Conservation (phyloP, 1,140 invertebrate genomes). For the Druon quercuslanigerum region DNA sequence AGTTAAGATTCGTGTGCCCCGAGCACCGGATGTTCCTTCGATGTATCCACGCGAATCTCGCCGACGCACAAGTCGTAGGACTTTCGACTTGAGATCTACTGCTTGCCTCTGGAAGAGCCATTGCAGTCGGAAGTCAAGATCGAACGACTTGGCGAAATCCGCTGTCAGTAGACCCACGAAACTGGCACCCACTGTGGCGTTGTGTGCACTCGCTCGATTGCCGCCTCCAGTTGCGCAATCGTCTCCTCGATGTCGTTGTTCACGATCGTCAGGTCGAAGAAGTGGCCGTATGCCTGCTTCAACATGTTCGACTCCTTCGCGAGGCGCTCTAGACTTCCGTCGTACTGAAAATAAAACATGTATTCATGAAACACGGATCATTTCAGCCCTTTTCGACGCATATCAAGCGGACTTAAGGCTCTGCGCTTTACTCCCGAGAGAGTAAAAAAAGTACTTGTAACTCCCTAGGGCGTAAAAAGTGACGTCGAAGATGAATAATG, state of each 20-base stretch:
- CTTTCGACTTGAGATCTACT: constrained; percentile 53
- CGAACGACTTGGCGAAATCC: constrained; percentile 68
- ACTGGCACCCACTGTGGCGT: constrained; percentile 97
- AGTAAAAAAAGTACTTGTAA: too few relatives aligned
- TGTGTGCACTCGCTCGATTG: constrained; percentile 92
- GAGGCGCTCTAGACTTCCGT: constrained; percentile 96
- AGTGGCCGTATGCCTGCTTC: constrained; percentile 96
- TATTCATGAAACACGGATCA: too few relatives aligned
- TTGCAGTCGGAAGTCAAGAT: constrained; percentile 66
- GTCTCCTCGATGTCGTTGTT: constrained; percentile 99
- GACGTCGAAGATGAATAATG: too few relatives aligned
- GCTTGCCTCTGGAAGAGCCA: constrained; percentile 68
- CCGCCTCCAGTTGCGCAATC: constrained; percentile 91
- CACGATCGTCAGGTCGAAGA: constrained; percentile 98
- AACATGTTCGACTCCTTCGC: constrained; percentile 97
- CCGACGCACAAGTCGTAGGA: constrained; percentile 6
- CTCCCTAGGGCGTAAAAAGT: too few relatives aligned
- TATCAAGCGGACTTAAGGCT: too few relatives aligned
- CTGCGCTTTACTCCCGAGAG: too few relatives aligned
- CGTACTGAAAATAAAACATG: constrained; percentile 82
- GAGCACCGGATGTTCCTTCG: constrained; percentile 33
- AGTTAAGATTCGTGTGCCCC: constrained; percentile 46
- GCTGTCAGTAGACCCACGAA: constrained; percentile 95
- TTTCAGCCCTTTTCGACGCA: too few relatives aligned
- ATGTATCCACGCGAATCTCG: constrained; percentile 30